Evolutionary conservation across 2,113 vertebrate genomes (phyloP).

Genomic region (Egretta garzetta): DNA sequence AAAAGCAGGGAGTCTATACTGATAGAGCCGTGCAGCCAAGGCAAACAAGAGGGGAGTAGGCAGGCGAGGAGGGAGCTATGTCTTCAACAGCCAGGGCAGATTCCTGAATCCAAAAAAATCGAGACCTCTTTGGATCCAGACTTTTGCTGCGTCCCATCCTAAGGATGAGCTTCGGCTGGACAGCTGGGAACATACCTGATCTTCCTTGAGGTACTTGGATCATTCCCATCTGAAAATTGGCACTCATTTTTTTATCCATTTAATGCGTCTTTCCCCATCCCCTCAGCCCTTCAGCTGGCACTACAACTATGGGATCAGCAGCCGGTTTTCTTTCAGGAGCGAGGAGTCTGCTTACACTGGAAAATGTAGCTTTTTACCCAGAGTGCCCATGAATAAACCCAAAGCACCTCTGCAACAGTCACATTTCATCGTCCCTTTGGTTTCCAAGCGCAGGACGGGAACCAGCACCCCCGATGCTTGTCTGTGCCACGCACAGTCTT

Average conservation of each 20-base stretch:
- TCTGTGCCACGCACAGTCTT: fast-evolving
- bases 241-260: neutral
- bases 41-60: neutral
- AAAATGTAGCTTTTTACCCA: neutral
- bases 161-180: neutral
- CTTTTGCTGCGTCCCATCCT: neutral
- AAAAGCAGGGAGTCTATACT: neutral
- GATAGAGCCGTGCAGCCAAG: neutral
- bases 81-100: neutral
- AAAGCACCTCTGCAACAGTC: neutral
- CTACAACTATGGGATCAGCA: fast-evolving
- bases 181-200: neutral
- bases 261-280: neutral
- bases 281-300: neutral
- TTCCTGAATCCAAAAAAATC: neutral
- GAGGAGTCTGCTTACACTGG: neutral
- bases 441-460: neutral
- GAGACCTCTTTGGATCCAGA: neutral
- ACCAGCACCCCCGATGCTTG: neutral
- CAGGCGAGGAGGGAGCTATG: fast-evolving
- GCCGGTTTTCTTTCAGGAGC: neutral
- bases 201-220: neutral
- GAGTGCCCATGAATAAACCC: neutral
- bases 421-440: neutral
- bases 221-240: neutral